Conservation (phyloP, 2,797 vertebrate species). For the Enteromius viviparus region DNA sequence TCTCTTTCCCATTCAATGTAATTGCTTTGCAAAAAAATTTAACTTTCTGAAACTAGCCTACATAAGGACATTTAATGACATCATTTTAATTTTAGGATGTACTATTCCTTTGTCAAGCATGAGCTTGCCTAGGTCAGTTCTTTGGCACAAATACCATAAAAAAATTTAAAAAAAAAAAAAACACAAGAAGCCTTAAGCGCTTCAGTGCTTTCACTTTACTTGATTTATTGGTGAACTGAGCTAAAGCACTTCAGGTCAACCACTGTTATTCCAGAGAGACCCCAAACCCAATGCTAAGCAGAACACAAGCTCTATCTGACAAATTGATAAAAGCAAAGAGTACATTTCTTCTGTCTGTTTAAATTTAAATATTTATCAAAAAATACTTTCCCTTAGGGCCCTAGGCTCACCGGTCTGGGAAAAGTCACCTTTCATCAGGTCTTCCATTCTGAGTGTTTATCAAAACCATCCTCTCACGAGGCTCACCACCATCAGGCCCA, state of each 20-base stretch:
- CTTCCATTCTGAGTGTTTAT: constrained; percentile 49
- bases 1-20: background rate
- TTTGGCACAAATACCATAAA: constrained; percentile 13
- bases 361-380: constrained; percentile 39
- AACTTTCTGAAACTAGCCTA: background rate
- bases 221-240: constrained; percentile 44
- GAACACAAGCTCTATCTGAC: background rate
- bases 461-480: constrained; percentile 20
- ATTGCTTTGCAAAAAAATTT: background rate
- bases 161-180: too few species aligned
- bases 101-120: constrained; percentile 20
- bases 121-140: constrained; percentile 25
- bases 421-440: constrained; percentile 57
- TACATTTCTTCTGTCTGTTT: constrained; percentile 6
- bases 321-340: constrained; percentile 31
- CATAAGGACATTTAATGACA: background rate
- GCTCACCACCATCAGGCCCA: background rate
- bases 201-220: constrained; percentile 35
- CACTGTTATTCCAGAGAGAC: constrained; percentile 26
- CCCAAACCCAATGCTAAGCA: background rate
- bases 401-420: constrained; percentile 15
- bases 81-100: background rate
- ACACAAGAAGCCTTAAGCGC: constrained; percentile 15
- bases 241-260: constrained; percentile 37
- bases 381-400: constrained; percentile 9